Base-by-base conservation (phyloP, 2,888 invertebrate species). In the Yponomeuta sedellus region DNA sequence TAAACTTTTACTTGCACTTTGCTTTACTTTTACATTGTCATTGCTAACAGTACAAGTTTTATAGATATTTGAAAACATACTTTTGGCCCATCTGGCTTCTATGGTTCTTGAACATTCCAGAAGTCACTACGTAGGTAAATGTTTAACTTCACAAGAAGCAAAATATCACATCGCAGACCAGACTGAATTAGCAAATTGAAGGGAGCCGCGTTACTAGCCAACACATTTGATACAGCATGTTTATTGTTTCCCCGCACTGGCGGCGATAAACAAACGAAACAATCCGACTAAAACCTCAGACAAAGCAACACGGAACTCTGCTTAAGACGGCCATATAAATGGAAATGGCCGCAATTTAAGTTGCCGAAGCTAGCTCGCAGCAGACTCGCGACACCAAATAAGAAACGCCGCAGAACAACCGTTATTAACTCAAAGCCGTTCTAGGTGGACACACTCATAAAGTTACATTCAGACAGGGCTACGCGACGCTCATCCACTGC, bases 331-430 rank as follows among this genome's bases (percentile, higher is more conserved):
- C 75, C 78, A 81, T 86, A 83, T 84, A 86, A 85, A 86, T 86
- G 85, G 81, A 85, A 85, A 87, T 86, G 82, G 86, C 84, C 77
- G 78, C 82, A 77, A 84, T 85, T 79, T 81, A 81, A 85, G 81
- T 83, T 83, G 75, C 70, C 73, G 74, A 72, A 73, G 77, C 73
- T 76, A 71, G 75, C 22, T 11, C 28, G 58, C 58, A 76, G 74
- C 77, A 77, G 44, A 16, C 44, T 52, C 44, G 44, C 44, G 44
- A 52, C 44, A 16, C 44, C 16, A 16, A 34, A 52, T 52, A 16
- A 52, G 44, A 52, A 6, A 5, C 25, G 2, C 25, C 25, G 5
- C 44, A 52, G 44, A 12, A 52, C 16, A 52, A 52, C 34, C 8
- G 8, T 8, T 34, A 34, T 34, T 34, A 34, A 34, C 34, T 34